Conservation (phyloP, 2,797 vertebrate species). For the Chromobotia macracanthus region DNA sequence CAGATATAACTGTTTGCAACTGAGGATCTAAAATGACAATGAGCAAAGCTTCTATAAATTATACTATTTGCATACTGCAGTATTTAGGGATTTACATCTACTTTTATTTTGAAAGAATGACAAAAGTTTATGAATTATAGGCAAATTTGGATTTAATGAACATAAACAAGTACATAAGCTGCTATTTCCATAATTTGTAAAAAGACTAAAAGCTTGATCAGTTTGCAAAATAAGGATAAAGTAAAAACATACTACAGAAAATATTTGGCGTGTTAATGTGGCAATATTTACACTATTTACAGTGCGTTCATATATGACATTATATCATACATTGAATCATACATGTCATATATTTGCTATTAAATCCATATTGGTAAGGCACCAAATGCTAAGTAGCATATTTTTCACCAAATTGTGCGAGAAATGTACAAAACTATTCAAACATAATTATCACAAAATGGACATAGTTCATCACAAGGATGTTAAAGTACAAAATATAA, state of each 20-base stretch:
- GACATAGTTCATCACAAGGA: conserved; percentile 68
- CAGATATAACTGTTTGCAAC: background rate
- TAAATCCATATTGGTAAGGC: conserved; percentile 80
- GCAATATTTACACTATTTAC: conserved; percentile 86
- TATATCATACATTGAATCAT: conserved; percentile 77
- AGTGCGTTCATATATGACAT: conserved; percentile 79
- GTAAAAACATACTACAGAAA: conserved; percentile 76
- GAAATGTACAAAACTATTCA: conserved; percentile 61
- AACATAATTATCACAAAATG: conserved; percentile 33
- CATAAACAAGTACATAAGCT: conserved; percentile 87
- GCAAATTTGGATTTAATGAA: conserved; percentile 88
- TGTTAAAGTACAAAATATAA: conserved; percentile 65
- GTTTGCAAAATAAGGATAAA: conserved; percentile 77
- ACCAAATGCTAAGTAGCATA: conserved; percentile 85
- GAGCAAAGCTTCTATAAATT: background rate
- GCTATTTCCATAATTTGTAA: conserved; percentile 82
- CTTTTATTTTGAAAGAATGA: conserved; percentile 23
- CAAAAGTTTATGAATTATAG: conserved; percentile 68
- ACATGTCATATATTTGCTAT: conserved; percentile 82
- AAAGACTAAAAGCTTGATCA: conserved; percentile 82
- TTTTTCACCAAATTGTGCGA: conserved; percentile 77
- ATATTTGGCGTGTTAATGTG: conserved; percentile 79
- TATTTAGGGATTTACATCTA: background rate
- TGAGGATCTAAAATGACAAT: background rate
- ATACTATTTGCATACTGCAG: background rate